These are phyloP conservation scores for Lochmaea crataegi DNA, from an alignment of 2,888 invertebrate genomes.

Conservation along the genomic window DNA sequence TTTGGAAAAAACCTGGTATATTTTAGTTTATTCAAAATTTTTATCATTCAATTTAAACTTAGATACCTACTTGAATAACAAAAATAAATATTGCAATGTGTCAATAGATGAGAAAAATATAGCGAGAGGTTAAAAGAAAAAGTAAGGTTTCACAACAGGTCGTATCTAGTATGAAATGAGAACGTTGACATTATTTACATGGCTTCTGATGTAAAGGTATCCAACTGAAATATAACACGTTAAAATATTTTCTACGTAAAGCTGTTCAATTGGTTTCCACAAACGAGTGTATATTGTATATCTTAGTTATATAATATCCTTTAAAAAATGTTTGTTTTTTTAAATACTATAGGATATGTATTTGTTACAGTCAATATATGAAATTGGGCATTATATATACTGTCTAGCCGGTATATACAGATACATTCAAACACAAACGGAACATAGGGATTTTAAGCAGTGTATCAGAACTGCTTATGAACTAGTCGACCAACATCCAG, in stretches of 20 bases:
- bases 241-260: slow-evolving; percentile 21
- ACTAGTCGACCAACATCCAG: no score
- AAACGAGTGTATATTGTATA: slow-evolving; percentile 27
- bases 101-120: slow-evolving; percentile 2
- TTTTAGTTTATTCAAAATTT: no score
- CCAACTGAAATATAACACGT: slow-evolving; percentile 41
- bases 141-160: slow-evolving; percentile 29
- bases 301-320: no score
- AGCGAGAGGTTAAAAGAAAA: slow-evolving; percentile 14
- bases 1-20: no score
- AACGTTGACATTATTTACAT: slow-evolving; percentile 44
- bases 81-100: neutral
- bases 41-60: neutral
- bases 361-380: no score
- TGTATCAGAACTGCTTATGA: no score
- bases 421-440: no score
- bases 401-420: no score
- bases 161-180: slow-evolving; percentile 33
- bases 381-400: no score
- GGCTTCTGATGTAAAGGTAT: slow-evolving; percentile 45
- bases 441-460: no score
- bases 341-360: no score
- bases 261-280: slow-evolving; percentile 41
- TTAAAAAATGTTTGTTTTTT: no score
- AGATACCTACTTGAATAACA: neutral